These are phyloP conservation scores for Glaucidium brasilianum DNA, from an alignment of 2,113 vertebrate genomes.

Conservation along the genomic window DNA sequence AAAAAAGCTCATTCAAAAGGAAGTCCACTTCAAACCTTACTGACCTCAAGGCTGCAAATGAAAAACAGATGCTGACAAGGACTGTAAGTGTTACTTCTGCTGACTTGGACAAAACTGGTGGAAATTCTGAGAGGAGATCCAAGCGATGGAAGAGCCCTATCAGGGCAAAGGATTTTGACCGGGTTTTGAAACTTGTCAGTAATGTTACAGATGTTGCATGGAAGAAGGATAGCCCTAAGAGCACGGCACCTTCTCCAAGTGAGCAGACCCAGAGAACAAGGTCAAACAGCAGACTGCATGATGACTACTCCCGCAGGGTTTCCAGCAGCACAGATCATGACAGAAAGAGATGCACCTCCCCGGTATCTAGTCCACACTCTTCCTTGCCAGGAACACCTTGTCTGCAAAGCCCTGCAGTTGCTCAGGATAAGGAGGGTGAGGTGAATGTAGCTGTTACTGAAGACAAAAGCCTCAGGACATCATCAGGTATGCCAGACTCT, in stretches of 20 bases:
- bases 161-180: slow-evolving; percentile 79
- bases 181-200: slow-evolving; percentile 85
- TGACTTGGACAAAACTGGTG: slow-evolving; percentile 62
- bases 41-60: slow-evolving; percentile 53
- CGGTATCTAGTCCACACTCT: slow-evolving; percentile 21
- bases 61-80: slow-evolving; percentile 66
- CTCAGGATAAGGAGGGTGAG: not conserved
- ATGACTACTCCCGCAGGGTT: slow-evolving; percentile 89
- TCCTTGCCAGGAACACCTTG: not conserved
- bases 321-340: slow-evolving; percentile 75
- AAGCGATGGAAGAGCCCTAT: slow-evolving; percentile 76
- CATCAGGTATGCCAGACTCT: not conserved
- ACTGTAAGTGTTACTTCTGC: slow-evolving; percentile 76
- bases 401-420: not conserved
- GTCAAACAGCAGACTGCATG: slow-evolving; percentile 83
- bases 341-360: slow-evolving; percentile 68
- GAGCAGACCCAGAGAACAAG: slow-evolving; percentile 40
- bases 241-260: not conserved
- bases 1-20: slow-evolving; percentile 82
- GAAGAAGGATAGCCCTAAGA: slow-evolving; percentile 66
- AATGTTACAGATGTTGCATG: slow-evolving; percentile 81
- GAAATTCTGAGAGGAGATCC: slow-evolving; percentile 59
- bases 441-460: slow-evolving; percentile 4
- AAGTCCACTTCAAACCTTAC: slow-evolving; percentile 78
- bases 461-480: not conserved